These are phyloP conservation scores for Enoplosus armatus DNA, from an alignment of 2,797 vertebrate genomes.

Conservation along the genomic window DNA sequence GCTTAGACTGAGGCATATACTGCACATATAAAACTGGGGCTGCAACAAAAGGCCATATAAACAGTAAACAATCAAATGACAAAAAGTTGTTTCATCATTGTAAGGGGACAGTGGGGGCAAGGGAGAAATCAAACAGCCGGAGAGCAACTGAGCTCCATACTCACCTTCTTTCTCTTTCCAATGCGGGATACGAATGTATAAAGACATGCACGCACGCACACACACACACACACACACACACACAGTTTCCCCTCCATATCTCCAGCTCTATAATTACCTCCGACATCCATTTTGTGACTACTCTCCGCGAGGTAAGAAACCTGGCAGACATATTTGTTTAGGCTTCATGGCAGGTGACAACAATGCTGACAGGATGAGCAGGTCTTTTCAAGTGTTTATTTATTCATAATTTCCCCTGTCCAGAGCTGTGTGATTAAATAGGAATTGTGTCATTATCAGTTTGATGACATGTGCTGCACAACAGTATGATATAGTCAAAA, in stretches of 20 bases:
- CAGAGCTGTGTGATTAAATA: constrained; percentile 65
- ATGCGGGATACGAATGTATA: constrained; percentile 34
- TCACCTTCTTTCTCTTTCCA: constrained; percentile 49
- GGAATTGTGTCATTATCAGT: constrained; percentile 44
- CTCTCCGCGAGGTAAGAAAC: constrained; percentile 47
- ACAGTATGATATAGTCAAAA: constrained; percentile 3
- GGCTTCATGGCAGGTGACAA: constrained; percentile 75
- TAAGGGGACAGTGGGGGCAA: not conserved
- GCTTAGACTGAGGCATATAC: constrained; percentile 11
- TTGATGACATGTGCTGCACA: constrained; percentile 15
- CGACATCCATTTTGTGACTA: constrained; percentile 72
- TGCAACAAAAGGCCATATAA: constrained; percentile 14
- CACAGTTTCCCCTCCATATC: constrained; percentile 55
- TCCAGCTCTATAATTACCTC: constrained; percentile 76
- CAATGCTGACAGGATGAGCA: constrained; percentile 67
- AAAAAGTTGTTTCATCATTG: constrained; percentile 18
- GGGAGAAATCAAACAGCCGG: constrained; percentile 19
- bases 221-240: constrained; percentile 17
- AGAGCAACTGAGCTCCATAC: constrained; percentile 25
- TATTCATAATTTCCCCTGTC: constrained; percentile 58
- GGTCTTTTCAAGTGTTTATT: constrained; percentile 73
- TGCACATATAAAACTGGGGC: constrained; percentile 14
- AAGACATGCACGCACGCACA: constrained; percentile 14
- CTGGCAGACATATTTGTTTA: constrained; percentile 73
- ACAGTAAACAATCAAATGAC: constrained; percentile 28